Evolutionary conservation across 2,888 invertebrate genomes (phyloP).

Genomic region (Trachelus stipa): DNA sequence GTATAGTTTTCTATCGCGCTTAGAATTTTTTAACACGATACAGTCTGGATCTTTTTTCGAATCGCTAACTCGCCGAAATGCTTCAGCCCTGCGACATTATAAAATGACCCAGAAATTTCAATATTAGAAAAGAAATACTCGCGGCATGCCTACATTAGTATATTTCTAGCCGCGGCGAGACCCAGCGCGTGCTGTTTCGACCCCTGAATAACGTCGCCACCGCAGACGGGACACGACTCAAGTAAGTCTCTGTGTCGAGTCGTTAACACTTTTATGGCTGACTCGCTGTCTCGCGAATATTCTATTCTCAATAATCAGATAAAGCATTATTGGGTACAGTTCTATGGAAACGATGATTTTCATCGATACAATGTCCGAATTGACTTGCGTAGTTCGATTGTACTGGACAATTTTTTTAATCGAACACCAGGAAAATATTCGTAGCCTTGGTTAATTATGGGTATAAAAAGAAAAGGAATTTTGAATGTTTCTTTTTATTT

Average conservation of each 20-base stretch:
- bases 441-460: neutral
- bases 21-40: neutral
- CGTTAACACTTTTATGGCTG: conserved; percentile 37
- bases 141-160: conserved; percentile 60
- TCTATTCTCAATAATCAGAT: neutral
- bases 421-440: neutral
- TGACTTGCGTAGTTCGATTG: neutral
- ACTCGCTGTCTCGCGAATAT: conserved; percentile 1
- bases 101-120: neutral
- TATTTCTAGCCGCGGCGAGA: conserved; percentile 77
- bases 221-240: conserved; percentile 75
- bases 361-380: neutral
- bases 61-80: neutral
- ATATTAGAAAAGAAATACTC: conserved; percentile 30
- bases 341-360: neutral
- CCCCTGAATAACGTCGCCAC: conserved; percentile 79
- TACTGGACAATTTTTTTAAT: neutral
- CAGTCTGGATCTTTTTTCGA: neutral
- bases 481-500: neutral
- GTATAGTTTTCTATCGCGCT: neutral
- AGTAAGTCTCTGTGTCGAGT: conserved; percentile 72
- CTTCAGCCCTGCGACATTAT: neutral
- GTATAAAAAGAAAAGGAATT: neutral
- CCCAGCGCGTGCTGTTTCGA: conserved; percentile 80
- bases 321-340: neutral